phyloP scores from a whole-genome alignment of 2,797 vertebrate genomes.

The Poecilia wingei region DNA sequence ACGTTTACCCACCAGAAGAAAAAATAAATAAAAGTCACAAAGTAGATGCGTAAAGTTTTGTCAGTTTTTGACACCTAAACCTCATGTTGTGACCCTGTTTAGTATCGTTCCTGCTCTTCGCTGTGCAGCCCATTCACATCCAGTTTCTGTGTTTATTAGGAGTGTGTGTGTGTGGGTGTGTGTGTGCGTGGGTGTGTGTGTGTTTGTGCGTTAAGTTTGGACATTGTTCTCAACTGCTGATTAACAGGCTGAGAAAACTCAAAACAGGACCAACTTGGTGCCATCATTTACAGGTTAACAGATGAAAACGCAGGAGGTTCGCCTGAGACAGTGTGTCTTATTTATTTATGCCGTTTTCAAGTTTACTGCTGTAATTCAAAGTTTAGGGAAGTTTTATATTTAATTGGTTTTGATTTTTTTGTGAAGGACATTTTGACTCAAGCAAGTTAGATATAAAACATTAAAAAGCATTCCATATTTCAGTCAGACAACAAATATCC shows the following conservation, averaged over 20 bases:
- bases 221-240: slow-evolving; percentile 59
- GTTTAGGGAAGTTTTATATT: background rate
- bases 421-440: background rate
- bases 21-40: background rate
- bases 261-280: slow-evolving; percentile 50
- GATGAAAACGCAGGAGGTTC: background rate
- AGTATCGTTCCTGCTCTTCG: slow-evolving; percentile 53
- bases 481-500: background rate
- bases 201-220: slow-evolving; percentile 28
- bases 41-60: slow-evolving; percentile 1
- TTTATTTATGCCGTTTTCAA: background rate
- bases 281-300: slow-evolving; percentile 13
- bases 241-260: slow-evolving; percentile 59
- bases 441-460: background rate
- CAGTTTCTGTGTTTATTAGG: slow-evolving; percentile 49
- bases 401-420: background rate
- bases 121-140: slow-evolving; percentile 53
- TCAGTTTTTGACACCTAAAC: slow-evolving; percentile 36
- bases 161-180: slow-evolving; percentile 15
- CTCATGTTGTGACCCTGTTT: slow-evolving; percentile 15
- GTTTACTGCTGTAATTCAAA: background rate
- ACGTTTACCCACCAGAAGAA: slow-evolving; percentile 2
- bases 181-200: background rate
- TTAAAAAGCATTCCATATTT: background rate
- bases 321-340: background rate